Evolutionary conservation across 2,113 vertebrate species (phyloP).

Genomic region (Seriola quinqueradiata): DNA sequence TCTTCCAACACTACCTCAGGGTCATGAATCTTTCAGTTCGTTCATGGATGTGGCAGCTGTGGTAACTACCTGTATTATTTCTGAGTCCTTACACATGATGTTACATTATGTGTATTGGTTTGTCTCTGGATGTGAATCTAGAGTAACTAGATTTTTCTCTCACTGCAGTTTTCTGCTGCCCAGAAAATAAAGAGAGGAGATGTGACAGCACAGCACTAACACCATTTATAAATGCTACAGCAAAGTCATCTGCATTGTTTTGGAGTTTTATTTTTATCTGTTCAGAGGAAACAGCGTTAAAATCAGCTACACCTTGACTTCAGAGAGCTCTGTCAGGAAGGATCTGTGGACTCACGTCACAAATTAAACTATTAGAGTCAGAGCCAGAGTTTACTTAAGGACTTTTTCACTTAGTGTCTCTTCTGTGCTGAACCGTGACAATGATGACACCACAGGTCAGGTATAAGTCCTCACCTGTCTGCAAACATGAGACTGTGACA

Average conservation of each 20-base stretch:
- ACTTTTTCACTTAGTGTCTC: constrained; percentile 9
- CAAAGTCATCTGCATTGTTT: constrained; percentile 31
- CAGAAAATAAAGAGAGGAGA: constrained; percentile 1
- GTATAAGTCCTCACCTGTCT: constrained; percentile 42
- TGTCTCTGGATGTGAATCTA: background rate
- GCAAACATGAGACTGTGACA: constrained; percentile 19
- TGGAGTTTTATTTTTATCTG: constrained; percentile 51
- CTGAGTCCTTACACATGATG: background rate
- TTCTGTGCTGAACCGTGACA: constrained; percentile 29
- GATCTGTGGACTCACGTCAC: constrained; percentile 31
- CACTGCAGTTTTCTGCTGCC: background rate
- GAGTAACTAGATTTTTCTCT: background rate
- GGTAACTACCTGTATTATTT: background rate
- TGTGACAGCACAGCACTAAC: background rate
- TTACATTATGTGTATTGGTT: background rate
- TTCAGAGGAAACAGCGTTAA: constrained; percentile 1
- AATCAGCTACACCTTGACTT: constrained; percentile 33
- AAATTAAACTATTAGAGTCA: constrained; percentile 27
- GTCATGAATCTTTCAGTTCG: too few relatives aligned
- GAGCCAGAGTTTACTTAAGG: constrained; percentile 32
- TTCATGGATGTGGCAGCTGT: background rate
- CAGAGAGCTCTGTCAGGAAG: constrained; percentile 57
- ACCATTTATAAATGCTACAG: background rate
- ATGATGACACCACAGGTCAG: constrained; percentile 8
- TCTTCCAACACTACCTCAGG: too few relatives aligned